phyloP scores from a whole-genome alignment of 2,113 vertebrate species.

The Lepus americanus region DNA sequence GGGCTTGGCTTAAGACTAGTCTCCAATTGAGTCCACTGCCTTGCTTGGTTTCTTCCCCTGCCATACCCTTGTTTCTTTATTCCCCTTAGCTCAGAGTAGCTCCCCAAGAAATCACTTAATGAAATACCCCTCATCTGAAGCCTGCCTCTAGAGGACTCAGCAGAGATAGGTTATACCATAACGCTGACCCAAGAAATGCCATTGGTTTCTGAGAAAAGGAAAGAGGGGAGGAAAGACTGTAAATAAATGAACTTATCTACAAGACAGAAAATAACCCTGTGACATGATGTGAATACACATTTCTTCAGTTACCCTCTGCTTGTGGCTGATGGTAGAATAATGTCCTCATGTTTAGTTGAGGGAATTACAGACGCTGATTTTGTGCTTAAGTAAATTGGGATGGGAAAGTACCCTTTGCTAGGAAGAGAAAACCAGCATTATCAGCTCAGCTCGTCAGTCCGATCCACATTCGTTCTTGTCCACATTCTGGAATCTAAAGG shows the following conservation, averaged over 20 bases:
- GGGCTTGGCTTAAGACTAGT: neutral
- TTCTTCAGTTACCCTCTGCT: neutral
- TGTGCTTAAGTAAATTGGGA: neutral
- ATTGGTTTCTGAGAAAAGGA: neutral
- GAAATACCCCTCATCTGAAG: neutral
- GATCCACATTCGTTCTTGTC: neutral
- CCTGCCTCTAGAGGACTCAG: neutral
- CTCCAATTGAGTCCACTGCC: neutral
- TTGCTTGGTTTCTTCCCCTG: neutral
- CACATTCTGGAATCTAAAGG: slow-evolving; percentile 17
- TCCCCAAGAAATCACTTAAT: neutral
- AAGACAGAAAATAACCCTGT: neutral
- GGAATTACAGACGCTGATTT: neutral
- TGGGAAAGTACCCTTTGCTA: neutral
- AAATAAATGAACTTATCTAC: neutral
- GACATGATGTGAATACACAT: neutral
- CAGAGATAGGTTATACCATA: neutral
- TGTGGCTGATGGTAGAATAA: slow-evolving; percentile 31
- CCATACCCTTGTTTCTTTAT: neutral
- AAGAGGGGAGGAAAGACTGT: neutral
- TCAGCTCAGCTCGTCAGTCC: neutral
- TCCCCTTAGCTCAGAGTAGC: neutral
- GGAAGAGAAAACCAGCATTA: neutral
- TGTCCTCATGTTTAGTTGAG: neutral
- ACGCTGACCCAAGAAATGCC: neutral